Conservation (phyloP, 2,888 invertebrate genomes). For the Tenthredo distinguenda region DNA sequence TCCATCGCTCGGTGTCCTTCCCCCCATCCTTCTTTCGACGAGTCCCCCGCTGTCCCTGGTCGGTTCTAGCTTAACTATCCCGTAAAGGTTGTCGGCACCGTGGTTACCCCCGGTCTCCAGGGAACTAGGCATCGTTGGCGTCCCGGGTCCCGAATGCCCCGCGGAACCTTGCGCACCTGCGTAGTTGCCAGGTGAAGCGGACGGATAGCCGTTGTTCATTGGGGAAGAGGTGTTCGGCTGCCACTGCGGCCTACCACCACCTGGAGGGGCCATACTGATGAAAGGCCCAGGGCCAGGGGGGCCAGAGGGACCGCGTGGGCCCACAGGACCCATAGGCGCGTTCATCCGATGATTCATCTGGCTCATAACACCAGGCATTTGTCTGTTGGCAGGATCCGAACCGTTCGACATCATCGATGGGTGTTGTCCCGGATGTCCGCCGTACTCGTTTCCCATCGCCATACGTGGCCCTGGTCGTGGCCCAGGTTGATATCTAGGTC, state of each 20-base stretch:
- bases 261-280: conserved; percentile 52
- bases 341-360: conserved; percentile 48
- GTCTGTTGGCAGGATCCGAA: conserved; percentile 18
- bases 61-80: conserved; percentile 29
- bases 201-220: conserved; percentile 47
- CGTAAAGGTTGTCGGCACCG: conserved; percentile 44
- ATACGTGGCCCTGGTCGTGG: conserved; percentile 14
- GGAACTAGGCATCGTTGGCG: conserved; percentile 42
- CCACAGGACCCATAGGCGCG: conserved; percentile 37
- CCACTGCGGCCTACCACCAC: conserved; percentile 53
- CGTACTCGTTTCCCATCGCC: conserved; percentile 37
- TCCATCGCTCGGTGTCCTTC: conserved; percentile 14
- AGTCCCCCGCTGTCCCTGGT: conserved; percentile 3
- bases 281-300: conserved; percentile 48
- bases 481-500: conserved; percentile 36
- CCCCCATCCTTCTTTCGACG: conserved; percentile 6
- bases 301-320: conserved; percentile 55
- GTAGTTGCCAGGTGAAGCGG: conserved; percentile 47
- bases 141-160: conserved; percentile 37
- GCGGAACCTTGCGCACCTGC: conserved; percentile 43
- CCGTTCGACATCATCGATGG: conserved; percentile 39
- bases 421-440: conserved; percentile 43
- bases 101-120: conserved; percentile 31
- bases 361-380: conserved; percentile 29
- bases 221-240: conserved; percentile 45